A percentile compares a stretch with the other conserved stretches of the same genome.
Evolutionary conservation across 2,113 vertebrate genomes (phyloP).

Genomic region (Campylomormyrus numenius): DNA sequence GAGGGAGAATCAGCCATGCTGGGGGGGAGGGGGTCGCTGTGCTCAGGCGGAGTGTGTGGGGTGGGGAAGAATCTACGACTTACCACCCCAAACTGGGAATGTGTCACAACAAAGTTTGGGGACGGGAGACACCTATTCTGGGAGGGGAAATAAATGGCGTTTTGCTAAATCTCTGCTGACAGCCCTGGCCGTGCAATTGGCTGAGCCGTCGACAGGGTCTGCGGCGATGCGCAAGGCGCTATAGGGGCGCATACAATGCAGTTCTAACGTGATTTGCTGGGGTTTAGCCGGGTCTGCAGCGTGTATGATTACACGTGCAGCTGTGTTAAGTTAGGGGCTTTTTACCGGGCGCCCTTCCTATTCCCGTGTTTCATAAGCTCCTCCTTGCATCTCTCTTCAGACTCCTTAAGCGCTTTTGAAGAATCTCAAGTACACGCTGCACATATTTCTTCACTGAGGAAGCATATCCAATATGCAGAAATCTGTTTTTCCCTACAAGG

Average conservation of each 20-base stretch:
- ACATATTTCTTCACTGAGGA: slow-evolving; percentile 46
- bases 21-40: not conserved
- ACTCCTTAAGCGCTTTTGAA: slow-evolving; percentile 61
- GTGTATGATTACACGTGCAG: slow-evolving; percentile 58
- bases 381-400: slow-evolving; percentile 56
- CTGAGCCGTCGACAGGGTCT: slow-evolving; percentile 23
- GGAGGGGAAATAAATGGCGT: slow-evolving; percentile 17
- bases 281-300: slow-evolving; percentile 54
- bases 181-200: slow-evolving; percentile 27
- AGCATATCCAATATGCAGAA: slow-evolving; percentile 53
- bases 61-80: not conserved
- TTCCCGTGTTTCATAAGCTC: slow-evolving; percentile 58
- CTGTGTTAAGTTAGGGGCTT: slow-evolving; percentile 55
- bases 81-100: slow-evolving; percentile 1
- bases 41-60: not conserved
- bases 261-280: slow-evolving; percentile 64
- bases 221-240: slow-evolving; percentile 10
- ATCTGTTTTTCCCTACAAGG: slow-evolving; percentile 37
- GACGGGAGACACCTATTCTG: not conserved
- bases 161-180: slow-evolving; percentile 37
- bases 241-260: slow-evolving; percentile 44
- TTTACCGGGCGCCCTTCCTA: slow-evolving; percentile 47
- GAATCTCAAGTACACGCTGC: slow-evolving; percentile 36
- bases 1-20: not conserved
- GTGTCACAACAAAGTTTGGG: slow-evolving; percentile 10